A percentile compares a stretch with the other conserved stretches of the same genome.
Conservation (phyloP, 1,140 invertebrate species). For the Scaptomyza graminum region DNA sequence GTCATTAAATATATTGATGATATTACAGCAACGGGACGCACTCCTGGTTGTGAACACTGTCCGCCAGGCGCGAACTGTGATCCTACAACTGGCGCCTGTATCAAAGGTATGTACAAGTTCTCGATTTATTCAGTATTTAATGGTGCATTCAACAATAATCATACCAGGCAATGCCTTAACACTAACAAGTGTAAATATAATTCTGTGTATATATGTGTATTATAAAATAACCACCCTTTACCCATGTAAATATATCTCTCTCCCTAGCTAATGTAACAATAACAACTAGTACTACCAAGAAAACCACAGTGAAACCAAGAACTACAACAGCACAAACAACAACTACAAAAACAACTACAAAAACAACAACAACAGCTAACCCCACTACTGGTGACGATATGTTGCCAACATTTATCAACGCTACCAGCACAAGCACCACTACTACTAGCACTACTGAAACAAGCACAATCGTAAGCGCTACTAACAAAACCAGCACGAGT, state of each 20-base stretch:
- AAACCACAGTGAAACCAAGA: conserved; percentile 69
- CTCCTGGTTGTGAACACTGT: conserved; percentile 88
- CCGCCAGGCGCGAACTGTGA: conserved; percentile 90
- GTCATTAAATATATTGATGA: conserved; percentile 2
- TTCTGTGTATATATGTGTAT: conserved; percentile 64
- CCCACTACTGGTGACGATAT: conserved; percentile 61
- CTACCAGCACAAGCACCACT: conserved; percentile 42
- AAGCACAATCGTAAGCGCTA: conserved; percentile 67
- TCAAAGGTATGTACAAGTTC: conserved; percentile 87
- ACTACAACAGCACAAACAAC: conserved; percentile 55
- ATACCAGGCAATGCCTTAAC: conserved; percentile 22
- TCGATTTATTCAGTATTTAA: conserved; percentile 26
- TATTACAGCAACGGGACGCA: conserved; percentile 65
- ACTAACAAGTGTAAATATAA: conserved; percentile 72
- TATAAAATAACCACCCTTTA: conserved; percentile 73
- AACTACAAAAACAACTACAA: conserved; percentile 44
- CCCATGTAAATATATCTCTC: conserved; percentile 81
- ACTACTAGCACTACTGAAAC: conserved; percentile 62
- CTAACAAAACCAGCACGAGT: conserved; percentile 69
- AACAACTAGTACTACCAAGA: conserved; percentile 79
- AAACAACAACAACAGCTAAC: conserved; percentile 63
- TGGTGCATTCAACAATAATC: conserved; percentile 24
- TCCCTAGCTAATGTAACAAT: conserved; percentile 81
- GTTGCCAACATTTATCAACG: conserved; percentile 43
- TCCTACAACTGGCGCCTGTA: conserved; percentile 89